phyloP scores from a whole-genome alignment of 2,888 invertebrate genomes.

The Timema podura region DNA sequence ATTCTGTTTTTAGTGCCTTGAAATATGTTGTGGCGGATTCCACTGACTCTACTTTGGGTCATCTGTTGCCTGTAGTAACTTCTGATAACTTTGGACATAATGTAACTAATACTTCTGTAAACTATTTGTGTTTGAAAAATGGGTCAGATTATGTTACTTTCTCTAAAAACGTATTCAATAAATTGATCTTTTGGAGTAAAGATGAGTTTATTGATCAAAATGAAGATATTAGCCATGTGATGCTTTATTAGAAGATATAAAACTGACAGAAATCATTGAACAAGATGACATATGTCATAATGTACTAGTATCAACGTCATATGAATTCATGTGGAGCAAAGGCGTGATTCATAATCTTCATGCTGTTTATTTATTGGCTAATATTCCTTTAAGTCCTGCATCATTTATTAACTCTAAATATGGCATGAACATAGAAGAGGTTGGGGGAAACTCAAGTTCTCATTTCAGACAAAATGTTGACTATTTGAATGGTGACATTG shows the following conservation, averaged over 20 bases:
- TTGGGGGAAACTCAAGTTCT: too few relatives aligned
- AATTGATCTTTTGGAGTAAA: background rate
- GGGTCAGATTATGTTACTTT: slow-evolving; percentile 21
- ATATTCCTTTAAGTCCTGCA: slow-evolving; percentile 22
- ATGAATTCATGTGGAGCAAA: slow-evolving; percentile 27
- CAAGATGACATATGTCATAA: slow-evolving; percentile 25
- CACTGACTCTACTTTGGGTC: background rate
- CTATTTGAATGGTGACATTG: background rate
- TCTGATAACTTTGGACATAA: slow-evolving; percentile 9
- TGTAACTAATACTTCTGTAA: slow-evolving; percentile 2
- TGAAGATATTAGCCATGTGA: slow-evolving; percentile 14
- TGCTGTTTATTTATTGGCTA: slow-evolving; percentile 24
- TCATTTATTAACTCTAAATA: slow-evolving; percentile 5
- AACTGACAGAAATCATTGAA: slow-evolving; percentile 19
- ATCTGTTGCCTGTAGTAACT: slow-evolving; percentile 1
- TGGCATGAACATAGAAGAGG: too few relatives aligned
- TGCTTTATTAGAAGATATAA: background rate
- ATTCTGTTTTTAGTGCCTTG: slow-evolving; percentile 9
- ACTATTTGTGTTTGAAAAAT: slow-evolving; percentile 22
- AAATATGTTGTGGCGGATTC: slow-evolving; percentile 16
- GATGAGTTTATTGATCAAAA: background rate
- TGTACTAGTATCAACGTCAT: slow-evolving; percentile 25
- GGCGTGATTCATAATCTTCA: slow-evolving; percentile 20
- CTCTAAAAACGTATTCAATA: slow-evolving; percentile 13
- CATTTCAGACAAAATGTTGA: too few relatives aligned